Evolutionary conservation across 2,888 invertebrate genomes (phyloP).

Genomic region (Phortica magna): DNA sequence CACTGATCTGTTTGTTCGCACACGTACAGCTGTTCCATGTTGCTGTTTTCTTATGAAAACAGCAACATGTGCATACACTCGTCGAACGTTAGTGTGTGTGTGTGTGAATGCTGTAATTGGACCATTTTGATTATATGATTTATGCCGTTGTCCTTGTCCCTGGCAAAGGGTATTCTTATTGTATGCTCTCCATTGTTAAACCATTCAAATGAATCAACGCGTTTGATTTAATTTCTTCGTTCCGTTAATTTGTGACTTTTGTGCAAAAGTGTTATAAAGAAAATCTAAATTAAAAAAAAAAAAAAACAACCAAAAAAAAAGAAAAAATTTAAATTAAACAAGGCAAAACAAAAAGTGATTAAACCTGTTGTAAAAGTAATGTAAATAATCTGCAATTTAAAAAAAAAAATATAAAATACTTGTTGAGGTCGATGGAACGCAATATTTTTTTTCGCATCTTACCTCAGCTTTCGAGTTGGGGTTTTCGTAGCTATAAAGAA

Average conservation of each 20-base stretch:
- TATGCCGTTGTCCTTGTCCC: too few species aligned
- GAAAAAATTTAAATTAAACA: slow-evolving; percentile 12
- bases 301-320: slow-evolving; percentile 24
- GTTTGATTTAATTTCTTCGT: not conserved
- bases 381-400: slow-evolving; percentile 20
- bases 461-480: not conserved
- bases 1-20: too few species aligned
- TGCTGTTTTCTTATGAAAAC: too few species aligned
- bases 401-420: not conserved
- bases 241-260: not conserved
- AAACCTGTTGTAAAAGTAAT: not conserved
- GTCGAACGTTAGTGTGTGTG: too few species aligned
- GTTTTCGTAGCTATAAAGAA: not conserved
- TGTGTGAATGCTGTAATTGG: too few species aligned
- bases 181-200: too few species aligned
- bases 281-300: not conserved
- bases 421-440: slow-evolving; percentile 68
- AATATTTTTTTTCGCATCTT: slow-evolving; percentile 48
- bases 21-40: too few species aligned
- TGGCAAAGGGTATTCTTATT: too few species aligned
- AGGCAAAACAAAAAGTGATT: slow-evolving; percentile 42
- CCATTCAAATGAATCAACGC: too few species aligned
- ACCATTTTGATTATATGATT: too few species aligned
- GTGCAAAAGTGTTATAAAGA: not conserved
- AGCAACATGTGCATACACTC: too few species aligned